Conservation (phyloP, 2,113 vertebrate species). For the Calonectris borealis region DNA sequence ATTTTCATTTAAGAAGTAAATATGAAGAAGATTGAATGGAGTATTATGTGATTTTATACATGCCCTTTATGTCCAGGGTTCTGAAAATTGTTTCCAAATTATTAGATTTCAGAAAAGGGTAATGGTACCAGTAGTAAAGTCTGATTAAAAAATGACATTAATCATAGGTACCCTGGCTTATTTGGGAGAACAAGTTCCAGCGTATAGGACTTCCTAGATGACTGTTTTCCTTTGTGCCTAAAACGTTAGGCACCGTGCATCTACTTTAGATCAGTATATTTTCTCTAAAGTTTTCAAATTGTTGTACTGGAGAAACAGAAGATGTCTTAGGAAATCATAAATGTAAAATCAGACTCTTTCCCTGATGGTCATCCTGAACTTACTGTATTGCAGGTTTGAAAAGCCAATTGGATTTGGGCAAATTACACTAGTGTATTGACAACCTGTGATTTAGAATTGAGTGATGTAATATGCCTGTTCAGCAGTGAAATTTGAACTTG, state of each 20-base stretch:
- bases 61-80: not conserved
- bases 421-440: not conserved
- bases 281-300: not conserved
- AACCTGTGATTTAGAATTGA: not conserved
- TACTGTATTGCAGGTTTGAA: not conserved
- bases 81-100: not conserved
- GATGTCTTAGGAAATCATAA: not conserved
- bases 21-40: not conserved
- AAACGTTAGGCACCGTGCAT: not conserved
- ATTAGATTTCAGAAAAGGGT: not conserved
- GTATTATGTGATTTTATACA: not conserved
- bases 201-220: not conserved
- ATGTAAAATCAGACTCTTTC: not conserved
- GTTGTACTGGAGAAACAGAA: not conserved
- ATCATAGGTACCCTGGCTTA: not conserved
- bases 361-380: not conserved
- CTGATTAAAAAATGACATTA: not conserved
- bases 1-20: not conserved
- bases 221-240: not conserved
- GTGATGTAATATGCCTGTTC: not conserved
- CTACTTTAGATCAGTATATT: not conserved
- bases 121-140: not conserved
- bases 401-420: not conserved
- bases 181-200: not conserved
- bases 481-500: not conserved